Evolutionary conservation across 2,888 invertebrate genomes (phyloP).

Genomic region (Lasioglossum figueresi): DNA sequence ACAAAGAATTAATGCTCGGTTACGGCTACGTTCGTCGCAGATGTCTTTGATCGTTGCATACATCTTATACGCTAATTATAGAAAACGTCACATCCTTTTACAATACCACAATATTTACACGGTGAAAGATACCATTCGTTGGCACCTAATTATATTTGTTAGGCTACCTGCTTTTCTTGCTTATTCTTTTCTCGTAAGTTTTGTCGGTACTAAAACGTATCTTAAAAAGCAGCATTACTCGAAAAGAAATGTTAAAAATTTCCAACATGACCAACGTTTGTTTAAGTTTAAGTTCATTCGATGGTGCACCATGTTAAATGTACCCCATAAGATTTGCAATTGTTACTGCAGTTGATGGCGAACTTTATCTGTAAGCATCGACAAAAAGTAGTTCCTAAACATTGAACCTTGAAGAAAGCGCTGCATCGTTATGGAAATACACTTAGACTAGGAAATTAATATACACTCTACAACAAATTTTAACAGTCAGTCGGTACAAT

Average conservation of each 20-base stretch:
- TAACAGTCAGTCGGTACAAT: slow-evolving; percentile 63
- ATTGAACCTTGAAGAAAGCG: slow-evolving; percentile 45
- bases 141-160: slow-evolving; percentile 62
- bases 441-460: slow-evolving; percentile 64
- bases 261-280: slow-evolving; percentile 23
- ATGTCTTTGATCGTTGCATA: slow-evolving; percentile 75
- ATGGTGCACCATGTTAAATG: not conserved
- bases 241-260: slow-evolving; percentile 37
- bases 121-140: slow-evolving; percentile 56
- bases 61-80: slow-evolving; percentile 70
- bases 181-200: slow-evolving; percentile 33
- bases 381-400: slow-evolving; percentile 43
- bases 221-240: slow-evolving; percentile 71
- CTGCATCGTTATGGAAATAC: slow-evolving; percentile 45
- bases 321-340: slow-evolving; percentile 14
- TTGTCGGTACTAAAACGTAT: slow-evolving; percentile 46
- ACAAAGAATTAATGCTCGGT: slow-evolving; percentile 62
- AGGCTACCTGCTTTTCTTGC: slow-evolving; percentile 43
- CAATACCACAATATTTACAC: slow-evolving; percentile 67
- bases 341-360: slow-evolving; percentile 21
- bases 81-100: slow-evolving; percentile 72
- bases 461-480: slow-evolving; percentile 50
- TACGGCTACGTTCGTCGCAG: slow-evolving; percentile 51
- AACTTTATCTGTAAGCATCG: slow-evolving; percentile 35
- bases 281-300: not conserved